Evolutionary conservation across 2,113 vertebrate genomes (phyloP).

Genomic region (Albula goreensis): DNA sequence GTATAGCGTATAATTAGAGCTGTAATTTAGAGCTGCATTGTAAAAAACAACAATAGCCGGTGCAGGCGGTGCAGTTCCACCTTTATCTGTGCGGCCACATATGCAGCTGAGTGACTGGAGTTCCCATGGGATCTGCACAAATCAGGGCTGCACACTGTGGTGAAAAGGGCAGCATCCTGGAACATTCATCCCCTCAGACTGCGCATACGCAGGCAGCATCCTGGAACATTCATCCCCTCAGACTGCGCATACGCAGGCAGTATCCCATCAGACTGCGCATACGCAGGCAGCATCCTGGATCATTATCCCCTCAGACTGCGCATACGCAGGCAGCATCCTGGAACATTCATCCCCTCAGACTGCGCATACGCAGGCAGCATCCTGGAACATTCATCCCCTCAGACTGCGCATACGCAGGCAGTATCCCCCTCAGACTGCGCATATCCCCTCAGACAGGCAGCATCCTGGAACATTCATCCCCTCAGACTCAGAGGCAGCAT

Average conservation of each 20-base stretch:
- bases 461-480: too few relatives aligned
- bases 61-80: neutral
- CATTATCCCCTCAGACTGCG: too few relatives aligned
- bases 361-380: too few relatives aligned
- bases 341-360: too few relatives aligned
- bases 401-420: too few relatives aligned
- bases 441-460: too few relatives aligned
- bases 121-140: neutral
- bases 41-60: neutral
- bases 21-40: neutral
- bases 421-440: too few relatives aligned
- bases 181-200: neutral
- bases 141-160: neutral
- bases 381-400: too few relatives aligned
- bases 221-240: neutral
- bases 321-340: too few relatives aligned
- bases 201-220: neutral
- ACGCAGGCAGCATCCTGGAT: too few relatives aligned
- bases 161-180: neutral
- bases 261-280: neutral
- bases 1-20: constrained; percentile 11
- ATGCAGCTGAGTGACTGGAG: neutral
- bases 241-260: neutral
- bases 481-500: too few relatives aligned
- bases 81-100: neutral